Evolutionary conservation across 2,113 vertebrate species (phyloP).

Genomic region (Myiopsitta monachus): DNA sequence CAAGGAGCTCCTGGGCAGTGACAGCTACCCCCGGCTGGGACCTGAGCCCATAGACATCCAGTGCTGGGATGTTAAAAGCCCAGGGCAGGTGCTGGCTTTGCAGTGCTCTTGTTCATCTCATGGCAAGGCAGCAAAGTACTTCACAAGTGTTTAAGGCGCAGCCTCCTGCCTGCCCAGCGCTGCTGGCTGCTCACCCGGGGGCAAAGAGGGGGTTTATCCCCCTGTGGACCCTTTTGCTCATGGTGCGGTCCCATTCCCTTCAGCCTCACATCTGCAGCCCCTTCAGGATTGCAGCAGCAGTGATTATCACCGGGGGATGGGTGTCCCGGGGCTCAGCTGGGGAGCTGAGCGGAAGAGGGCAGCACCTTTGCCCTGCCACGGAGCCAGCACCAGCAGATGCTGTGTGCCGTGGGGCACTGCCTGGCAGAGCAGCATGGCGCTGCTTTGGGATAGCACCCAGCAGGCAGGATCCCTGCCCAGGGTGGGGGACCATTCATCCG

Average conservation of each 20-base stretch:
- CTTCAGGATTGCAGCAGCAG: neutral
- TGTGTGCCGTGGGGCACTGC: neutral
- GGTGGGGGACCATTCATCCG: neutral
- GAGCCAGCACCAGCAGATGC: neutral
- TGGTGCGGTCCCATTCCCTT: neutral
- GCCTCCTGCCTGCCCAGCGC: neutral
- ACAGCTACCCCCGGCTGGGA: neutral
- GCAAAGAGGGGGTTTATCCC: neutral
- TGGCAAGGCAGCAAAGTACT: neutral
- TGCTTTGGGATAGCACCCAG: neutral
- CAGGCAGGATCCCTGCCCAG: neutral
- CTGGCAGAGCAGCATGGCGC: neutral
- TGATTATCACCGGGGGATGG: rapidly evolving
- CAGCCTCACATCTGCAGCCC: neutral
- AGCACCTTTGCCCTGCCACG: neutral
- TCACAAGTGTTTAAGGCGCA: rapidly evolving
- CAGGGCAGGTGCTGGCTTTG: neutral
- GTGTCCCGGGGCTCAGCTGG: neutral
- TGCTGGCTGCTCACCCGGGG: rapidly evolving
- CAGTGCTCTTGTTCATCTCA: rapidly evolving
- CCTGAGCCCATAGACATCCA: neutral
- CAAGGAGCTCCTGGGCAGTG: neutral
- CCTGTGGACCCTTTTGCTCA: rapidly evolving
- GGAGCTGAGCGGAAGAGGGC: neutral
- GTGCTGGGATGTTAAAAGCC: neutral